Percentiles rank a stretch among this genome's conserved stretches.
These are phyloP conservation scores for Rostratula benghalensis DNA, from an alignment of 2,113 vertebrate species.

Conservation along the genomic window DNA sequence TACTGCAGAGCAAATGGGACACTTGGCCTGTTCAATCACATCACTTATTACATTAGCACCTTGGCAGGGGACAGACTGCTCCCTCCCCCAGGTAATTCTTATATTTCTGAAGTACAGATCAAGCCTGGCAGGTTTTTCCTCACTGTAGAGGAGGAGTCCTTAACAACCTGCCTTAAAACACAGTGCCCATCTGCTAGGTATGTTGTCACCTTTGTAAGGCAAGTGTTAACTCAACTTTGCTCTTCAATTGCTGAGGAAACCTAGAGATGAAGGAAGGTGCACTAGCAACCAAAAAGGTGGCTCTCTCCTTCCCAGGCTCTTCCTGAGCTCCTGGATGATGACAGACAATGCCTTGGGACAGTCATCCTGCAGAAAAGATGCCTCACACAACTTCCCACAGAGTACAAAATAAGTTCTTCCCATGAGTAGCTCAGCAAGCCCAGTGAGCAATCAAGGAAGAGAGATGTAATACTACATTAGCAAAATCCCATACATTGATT, in stretches of 20 bases:
- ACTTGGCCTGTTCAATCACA: background rate
- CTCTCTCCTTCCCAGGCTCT: background rate
- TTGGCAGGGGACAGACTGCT: background rate
- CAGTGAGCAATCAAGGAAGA: background rate
- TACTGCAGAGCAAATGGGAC: background rate
- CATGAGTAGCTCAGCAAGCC: background rate
- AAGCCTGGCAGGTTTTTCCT: background rate
- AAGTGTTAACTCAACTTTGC: background rate
- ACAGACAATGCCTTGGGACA: background rate
- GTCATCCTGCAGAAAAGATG: background rate
- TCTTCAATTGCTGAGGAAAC: background rate
- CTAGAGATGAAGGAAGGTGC: background rate
- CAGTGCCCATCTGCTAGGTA: background rate
- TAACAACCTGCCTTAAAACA: background rate
- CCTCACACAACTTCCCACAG: background rate
- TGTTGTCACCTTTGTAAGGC: background rate
- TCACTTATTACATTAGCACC: background rate
- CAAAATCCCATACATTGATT: background rate
- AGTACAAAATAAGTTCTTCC: background rate
- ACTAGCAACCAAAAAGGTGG: background rate
- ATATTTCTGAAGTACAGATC: background rate
- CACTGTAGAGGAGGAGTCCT: background rate
- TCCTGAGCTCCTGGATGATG: background rate
- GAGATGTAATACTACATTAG: background rate
- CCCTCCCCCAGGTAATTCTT: background rate